Percentiles rank a stretch among this genome's conserved stretches.
phyloP scores from a whole-genome alignment of 2,113 vertebrate genomes.

The Collichthys lucidus region DNA sequence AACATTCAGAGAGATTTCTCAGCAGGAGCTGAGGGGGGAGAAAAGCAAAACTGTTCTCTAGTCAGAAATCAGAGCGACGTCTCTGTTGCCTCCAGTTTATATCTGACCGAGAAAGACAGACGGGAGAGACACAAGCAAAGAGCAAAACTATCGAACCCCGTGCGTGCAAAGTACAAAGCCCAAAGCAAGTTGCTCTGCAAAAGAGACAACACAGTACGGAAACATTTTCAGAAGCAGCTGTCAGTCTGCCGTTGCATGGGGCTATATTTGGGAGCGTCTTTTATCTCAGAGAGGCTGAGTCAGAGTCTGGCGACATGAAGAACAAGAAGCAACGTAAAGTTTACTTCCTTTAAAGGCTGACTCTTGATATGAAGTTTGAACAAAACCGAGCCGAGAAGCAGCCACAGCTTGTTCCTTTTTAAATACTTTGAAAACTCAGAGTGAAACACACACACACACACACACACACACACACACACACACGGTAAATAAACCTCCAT shows the following conservation, averaged over 20 bases:
- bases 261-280: conserved; percentile 21
- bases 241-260: conserved; percentile 33
- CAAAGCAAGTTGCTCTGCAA: conserved; percentile 28
- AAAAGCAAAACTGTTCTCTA: conserved; percentile 18
- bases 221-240: conserved; percentile 41
- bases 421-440: neutral
- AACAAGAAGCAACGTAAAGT: conserved; percentile 35
- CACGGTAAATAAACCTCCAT: neutral
- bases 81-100: conserved; percentile 52
- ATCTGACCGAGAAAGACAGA: conserved; percentile 27
- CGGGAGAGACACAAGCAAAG: conserved; percentile 4
- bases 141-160: conserved; percentile 13
- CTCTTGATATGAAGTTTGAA: conserved; percentile 6
- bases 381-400: neutral
- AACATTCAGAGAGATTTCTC: conserved; percentile 25
- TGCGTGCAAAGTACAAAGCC: conserved; percentile 18
- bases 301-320: neutral
- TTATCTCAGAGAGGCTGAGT: neutral
- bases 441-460: neutral
- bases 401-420: neutral
- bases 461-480: neutral
- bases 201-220: conserved; percentile 36
- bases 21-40: neutral
- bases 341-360: neutral
- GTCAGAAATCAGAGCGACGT: conserved; percentile 37